phyloP scores from a whole-genome alignment of 2,113 vertebrate genomes.

The Mugil cephalus region DNA sequence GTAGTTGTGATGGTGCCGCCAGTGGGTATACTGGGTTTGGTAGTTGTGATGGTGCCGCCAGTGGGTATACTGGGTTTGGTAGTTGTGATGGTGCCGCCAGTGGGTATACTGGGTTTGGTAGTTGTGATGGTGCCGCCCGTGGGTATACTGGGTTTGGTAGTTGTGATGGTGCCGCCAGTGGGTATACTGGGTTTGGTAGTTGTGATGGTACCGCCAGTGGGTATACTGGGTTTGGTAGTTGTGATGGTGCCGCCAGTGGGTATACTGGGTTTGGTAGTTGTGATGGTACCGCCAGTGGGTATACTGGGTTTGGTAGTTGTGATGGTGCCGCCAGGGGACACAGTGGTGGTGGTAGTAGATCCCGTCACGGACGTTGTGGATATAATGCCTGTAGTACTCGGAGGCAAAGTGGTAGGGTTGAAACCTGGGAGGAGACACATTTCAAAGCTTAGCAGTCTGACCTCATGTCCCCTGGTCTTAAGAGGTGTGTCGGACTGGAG shows the following conservation, averaged over 20 bases:
- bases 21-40: background rate
- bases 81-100: background rate
- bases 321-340: too few relatives aligned
- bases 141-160: background rate
- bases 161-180: background rate
- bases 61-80: background rate
- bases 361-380: slow-evolving; percentile 6
- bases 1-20: slow-evolving; percentile 7
- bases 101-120: slow-evolving; percentile 37
- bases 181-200: slow-evolving; percentile 7
- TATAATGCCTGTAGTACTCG: slow-evolving; percentile 55
- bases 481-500: background rate
- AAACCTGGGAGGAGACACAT: slow-evolving; percentile 77
- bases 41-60: background rate
- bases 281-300: too few relatives aligned
- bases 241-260: too few relatives aligned
- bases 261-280: too few relatives aligned
- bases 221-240: too few relatives aligned
- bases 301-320: too few relatives aligned
- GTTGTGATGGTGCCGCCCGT: slow-evolving; percentile 14
- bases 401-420: slow-evolving; percentile 66
- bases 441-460: slow-evolving; percentile 30
- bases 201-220: too few relatives aligned
- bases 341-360: slow-evolving; percentile 32
- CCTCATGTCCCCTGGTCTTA: background rate